A percentile compares a stretch with the other conserved stretches of the same genome.
These are phyloP conservation scores for Lathamus discolor DNA, from an alignment of 2,113 vertebrate species.

Conservation along the genomic window DNA sequence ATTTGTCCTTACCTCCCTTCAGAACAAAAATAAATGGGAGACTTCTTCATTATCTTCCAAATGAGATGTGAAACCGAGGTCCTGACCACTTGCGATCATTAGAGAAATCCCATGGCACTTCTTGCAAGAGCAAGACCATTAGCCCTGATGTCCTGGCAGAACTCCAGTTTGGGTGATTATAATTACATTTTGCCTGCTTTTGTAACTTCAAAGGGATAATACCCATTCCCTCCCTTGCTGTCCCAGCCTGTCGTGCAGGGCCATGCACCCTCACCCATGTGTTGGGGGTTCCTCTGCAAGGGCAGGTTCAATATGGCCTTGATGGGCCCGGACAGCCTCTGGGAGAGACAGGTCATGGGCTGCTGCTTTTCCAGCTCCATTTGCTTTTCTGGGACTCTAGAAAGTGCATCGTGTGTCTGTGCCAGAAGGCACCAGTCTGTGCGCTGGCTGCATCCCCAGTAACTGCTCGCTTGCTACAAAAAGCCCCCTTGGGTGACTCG, in stretches of 20 bases:
- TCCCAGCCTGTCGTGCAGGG: not conserved
- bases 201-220: not conserved
- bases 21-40: slow-evolving; percentile 60
- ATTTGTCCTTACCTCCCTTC: slow-evolving; percentile 58
- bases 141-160: slow-evolving; percentile 58
- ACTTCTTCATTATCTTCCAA: slow-evolving; percentile 69
- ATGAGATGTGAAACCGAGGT: slow-evolving; percentile 69
- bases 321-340: not conserved
- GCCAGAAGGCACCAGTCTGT: not conserved
- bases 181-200: slow-evolving; percentile 54
- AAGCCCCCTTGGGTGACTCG: too few relatives aligned
- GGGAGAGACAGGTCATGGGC: not conserved
- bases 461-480: not conserved
- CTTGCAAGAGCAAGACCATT: slow-evolving; percentile 55
- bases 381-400: not conserved
- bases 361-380: not conserved
- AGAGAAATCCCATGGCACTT: slow-evolving; percentile 55
- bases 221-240: not conserved
- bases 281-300: not conserved
- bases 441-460: not conserved
- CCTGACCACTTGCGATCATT: slow-evolving; percentile 60
- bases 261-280: accelerated
- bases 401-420: accelerated
- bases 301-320: accelerated
- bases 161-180: slow-evolving; percentile 51